Base-by-base conservation (phyloP, 2,888 invertebrate species). In the Arrhopalites spinosus region DNA sequence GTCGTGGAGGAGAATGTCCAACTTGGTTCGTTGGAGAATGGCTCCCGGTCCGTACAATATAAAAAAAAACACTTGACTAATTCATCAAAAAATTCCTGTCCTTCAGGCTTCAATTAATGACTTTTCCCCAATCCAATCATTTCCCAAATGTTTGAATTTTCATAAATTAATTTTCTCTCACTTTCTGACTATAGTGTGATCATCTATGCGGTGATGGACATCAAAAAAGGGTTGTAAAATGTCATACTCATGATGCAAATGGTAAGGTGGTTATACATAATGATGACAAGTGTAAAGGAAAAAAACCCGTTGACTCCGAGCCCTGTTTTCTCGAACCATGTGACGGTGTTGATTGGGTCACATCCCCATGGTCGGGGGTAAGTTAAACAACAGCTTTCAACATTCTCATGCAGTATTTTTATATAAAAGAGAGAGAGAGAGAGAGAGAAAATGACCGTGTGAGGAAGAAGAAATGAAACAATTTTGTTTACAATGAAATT, bases 321-420 rank as follows among this genome's bases (percentile, higher is more conserved):
- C 78, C 87, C 17, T 98, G 98, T 84, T 88, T 90, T 81, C 81
- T 93, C 83, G 88, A 92, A 67, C 94, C 95, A 0, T 97, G 96
- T 84, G 93, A 93, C 77, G 96, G 96, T 5, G 91, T 95, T 13
- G 96, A 96, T 85, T 97, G 96, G 95, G 90, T 95, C 71, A 87
- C 91, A 8, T 91, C 94, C 0, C 90, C 91, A 59, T 97, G 96
- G 96, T 90, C 90, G 82, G 94, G 95, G 82, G 96, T 96, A 87
- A 90, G 90, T 86, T 59, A n/a, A n/a, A n/a, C n/a, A n/a, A n/a
- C n/a, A n/a, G n/a, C 23, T 25, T 45, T 47, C 25, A 23, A 3
- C 36, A 7, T 36, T 11, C 36, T 36, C 36, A 36, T 36, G n/a
- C n/a, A n/a, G n/a, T n/a, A n/a, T n/a, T n/a, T n/a, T n/a, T n/a